These are phyloP conservation scores for Bovichtus variegatus DNA, from an alignment of 2,797 vertebrate genomes.

Conservation along the genomic window DNA sequence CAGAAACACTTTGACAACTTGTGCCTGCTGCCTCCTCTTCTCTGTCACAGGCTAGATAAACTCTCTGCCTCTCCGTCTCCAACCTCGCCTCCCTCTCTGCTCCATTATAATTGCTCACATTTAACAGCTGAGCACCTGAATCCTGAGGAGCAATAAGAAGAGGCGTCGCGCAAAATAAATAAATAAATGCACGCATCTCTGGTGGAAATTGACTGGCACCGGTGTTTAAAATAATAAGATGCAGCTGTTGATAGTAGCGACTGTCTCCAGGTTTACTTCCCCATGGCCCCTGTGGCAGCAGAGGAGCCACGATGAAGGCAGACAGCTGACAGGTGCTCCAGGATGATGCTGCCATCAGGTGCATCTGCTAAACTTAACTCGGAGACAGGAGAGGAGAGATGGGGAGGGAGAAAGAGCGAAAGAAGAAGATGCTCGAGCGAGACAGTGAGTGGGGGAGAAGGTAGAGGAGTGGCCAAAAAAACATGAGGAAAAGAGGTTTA, in stretches of 20 bases:
- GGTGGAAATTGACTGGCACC: slow-evolving; percentile 80
- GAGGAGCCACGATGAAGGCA: slow-evolving; percentile 84
- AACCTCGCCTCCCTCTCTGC: slow-evolving; percentile 43
- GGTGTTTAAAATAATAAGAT: slow-evolving; percentile 88
- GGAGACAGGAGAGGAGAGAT: slow-evolving; percentile 53
- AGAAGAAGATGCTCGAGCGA: slow-evolving; percentile 16
- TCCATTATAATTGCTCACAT: slow-evolving; percentile 80
- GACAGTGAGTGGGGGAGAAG: background rate
- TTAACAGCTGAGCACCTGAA: slow-evolving; percentile 79
- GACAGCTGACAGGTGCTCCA: slow-evolving; percentile 87
- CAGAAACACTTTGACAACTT: slow-evolving; percentile 75
- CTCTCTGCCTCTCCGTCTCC: slow-evolving; percentile 41
- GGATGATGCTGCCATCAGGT: slow-evolving; percentile 83
- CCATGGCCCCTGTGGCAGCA: slow-evolving; percentile 80
- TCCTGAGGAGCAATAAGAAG: slow-evolving; percentile 63
- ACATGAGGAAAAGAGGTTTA: slow-evolving; percentile 21
- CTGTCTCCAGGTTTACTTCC: slow-evolving; percentile 79
- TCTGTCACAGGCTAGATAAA: slow-evolving; percentile 61
- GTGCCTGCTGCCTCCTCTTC: slow-evolving; percentile 49
- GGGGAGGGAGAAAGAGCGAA: background rate
- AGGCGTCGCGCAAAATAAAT: slow-evolving; percentile 26
- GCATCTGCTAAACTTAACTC: slow-evolving; percentile 85
- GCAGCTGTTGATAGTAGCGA: slow-evolving; percentile 81
- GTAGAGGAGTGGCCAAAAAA: slow-evolving; percentile 48
- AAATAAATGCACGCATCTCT: slow-evolving; percentile 67